Conservation (phyloP, 2,113 vertebrate species). For the Eulemur rufifrons region DNA sequence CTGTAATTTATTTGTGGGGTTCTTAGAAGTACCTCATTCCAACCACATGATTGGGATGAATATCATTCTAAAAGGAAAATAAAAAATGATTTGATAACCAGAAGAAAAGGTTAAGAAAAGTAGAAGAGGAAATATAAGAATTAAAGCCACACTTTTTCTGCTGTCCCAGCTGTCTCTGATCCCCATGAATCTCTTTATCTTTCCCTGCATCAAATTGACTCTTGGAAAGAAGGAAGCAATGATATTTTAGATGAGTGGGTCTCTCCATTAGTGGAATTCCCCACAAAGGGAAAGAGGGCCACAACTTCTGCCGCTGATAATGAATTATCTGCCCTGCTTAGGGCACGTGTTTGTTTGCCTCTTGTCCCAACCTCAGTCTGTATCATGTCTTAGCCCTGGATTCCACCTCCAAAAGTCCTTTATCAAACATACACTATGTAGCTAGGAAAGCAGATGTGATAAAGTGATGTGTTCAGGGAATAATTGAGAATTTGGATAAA, state of each 20-base stretch:
- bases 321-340: not conserved
- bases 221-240: not conserved
- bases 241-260: not conserved
- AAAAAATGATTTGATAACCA: not conserved
- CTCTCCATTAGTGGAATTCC: not conserved
- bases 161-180: not conserved
- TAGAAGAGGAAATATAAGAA: not conserved
- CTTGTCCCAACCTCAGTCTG: not conserved
- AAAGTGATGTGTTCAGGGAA: too few relatives aligned
- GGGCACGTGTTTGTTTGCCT: not conserved
- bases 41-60: not conserved
- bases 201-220: not conserved
- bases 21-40: not conserved
- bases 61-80: not conserved
- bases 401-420: not conserved
- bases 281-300: not conserved
- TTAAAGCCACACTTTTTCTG: not conserved
- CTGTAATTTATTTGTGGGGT: not conserved
- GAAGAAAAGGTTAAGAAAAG: not conserved
- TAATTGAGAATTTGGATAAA: too few relatives aligned
- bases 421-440: not conserved
- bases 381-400: not conserved
- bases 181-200: not conserved
- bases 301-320: not conserved
- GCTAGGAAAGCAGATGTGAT: too few relatives aligned